phyloP scores from a whole-genome alignment of 1,140 invertebrate species.

The Latrodectus geometricus region DNA sequence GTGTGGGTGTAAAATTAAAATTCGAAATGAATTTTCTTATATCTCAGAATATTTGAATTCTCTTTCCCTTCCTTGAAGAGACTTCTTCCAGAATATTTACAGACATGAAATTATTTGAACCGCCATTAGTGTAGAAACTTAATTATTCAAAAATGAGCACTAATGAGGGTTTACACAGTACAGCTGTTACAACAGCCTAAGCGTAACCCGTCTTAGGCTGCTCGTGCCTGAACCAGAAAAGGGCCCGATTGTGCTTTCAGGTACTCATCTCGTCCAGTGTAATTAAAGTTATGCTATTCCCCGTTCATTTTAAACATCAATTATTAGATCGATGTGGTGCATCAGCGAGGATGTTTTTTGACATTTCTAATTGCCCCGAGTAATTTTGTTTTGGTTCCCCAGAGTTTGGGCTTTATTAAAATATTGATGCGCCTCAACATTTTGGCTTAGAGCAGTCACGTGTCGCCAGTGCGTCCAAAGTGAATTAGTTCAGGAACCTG shows the following conservation, averaged over 20 bases:
- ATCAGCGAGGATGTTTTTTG: slow-evolving; percentile 41
- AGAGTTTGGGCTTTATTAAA: slow-evolving; percentile 17
- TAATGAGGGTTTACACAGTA: slow-evolving; percentile 45
- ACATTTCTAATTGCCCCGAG: slow-evolving; percentile 24
- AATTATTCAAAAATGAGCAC: slow-evolving; percentile 57
- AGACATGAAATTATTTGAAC: no score
- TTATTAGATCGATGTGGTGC: slow-evolving; percentile 45
- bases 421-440: slow-evolving; percentile 1
- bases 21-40: no score
- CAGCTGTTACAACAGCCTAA: slow-evolving; percentile 26
- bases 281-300: slow-evolving; percentile 41
- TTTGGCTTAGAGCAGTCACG: background rate
- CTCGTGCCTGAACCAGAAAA: background rate
- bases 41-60: no score
- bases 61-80: no score
- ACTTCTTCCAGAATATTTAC: no score
- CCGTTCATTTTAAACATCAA: slow-evolving; percentile 53
- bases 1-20: no score
- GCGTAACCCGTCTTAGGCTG: background rate
- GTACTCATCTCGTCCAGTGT: slow-evolving; percentile 18
- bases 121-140: slow-evolving; percentile 50
- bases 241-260: background rate
- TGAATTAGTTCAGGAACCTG: slow-evolving; percentile 1
- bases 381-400: slow-evolving; percentile 32
- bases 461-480: background rate